Percentiles rank a stretch among this genome's conserved stretches.
These are phyloP conservation scores for Nipponacmea schrenckii DNA, from an alignment of 2,888 invertebrate species.

Conservation along the genomic window DNA sequence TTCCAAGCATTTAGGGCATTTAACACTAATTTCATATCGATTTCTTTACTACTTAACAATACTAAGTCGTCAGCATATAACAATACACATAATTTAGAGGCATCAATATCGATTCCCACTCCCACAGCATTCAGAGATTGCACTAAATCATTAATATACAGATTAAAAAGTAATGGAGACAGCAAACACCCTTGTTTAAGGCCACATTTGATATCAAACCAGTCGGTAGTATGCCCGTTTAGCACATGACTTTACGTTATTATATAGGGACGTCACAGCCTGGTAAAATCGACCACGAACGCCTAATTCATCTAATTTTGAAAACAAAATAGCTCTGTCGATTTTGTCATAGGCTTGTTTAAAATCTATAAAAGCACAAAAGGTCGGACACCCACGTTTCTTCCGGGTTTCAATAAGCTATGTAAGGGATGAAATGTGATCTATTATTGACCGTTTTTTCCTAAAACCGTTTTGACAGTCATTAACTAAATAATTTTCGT, in stretches of 20 bases:
- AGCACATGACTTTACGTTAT: conserved; percentile 11
- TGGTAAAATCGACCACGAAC: neutral
- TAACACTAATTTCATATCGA: too few relatives aligned
- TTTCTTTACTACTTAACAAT: too few relatives aligned
- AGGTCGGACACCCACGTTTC: neutral
- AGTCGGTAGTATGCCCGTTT: conserved; percentile 2
- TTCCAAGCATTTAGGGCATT: conserved; percentile 26
- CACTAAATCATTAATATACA: too few relatives aligned
- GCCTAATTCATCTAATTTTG: neutral
- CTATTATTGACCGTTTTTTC: conserved; percentile 21
- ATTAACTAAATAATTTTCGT: too few relatives aligned
- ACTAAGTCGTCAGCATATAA: too few relatives aligned
- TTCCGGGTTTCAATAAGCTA: conserved; percentile 6
- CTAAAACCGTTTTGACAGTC: conserved; percentile 30
- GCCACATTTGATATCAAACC: too few relatives aligned
- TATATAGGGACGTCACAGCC: conserved; percentile 7
- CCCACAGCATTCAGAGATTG: too few relatives aligned
- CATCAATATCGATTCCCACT: too few relatives aligned
- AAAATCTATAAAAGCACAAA: conserved; percentile 12
- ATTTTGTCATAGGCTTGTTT: conserved; percentile 11
- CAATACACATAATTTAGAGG: too few relatives aligned
- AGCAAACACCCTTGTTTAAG: too few relatives aligned
- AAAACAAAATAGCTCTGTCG: neutral
- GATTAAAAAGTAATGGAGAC: too few relatives aligned
- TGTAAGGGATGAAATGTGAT: conserved; percentile 22